Percentiles rank a stretch among this genome's conserved stretches.
These are phyloP conservation scores for Manis javanica DNA, from an alignment of 2,797 vertebrate genomes.

Conservation along the genomic window DNA sequence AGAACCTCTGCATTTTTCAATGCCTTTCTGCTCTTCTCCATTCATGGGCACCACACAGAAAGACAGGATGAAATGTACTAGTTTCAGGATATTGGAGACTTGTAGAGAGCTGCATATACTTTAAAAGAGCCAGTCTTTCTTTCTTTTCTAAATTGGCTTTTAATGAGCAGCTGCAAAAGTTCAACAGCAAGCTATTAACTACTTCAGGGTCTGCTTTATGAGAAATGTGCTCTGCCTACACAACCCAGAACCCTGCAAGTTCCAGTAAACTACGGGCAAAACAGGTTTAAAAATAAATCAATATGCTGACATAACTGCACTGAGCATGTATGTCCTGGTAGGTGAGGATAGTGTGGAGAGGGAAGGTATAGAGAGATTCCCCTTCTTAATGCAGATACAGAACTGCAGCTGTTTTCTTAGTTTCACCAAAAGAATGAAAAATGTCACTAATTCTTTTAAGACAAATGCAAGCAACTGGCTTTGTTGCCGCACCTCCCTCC, in stretches of 20 bases:
- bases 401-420: constrained; percentile 77
- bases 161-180: constrained; percentile 53
- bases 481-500: constrained; percentile 79
- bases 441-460: constrained; percentile 84
- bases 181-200: constrained; percentile 26
- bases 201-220: constrained; percentile 1
- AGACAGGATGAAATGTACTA: neutral
- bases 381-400: constrained; percentile 75
- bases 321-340: neutral
- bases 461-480: constrained; percentile 86
- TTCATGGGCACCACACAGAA: neutral
- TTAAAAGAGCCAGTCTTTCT: neutral
- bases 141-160: constrained; percentile 12
- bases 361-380: constrained; percentile 39
- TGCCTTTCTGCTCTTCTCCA: neutral
- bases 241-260: neutral
- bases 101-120: neutral
- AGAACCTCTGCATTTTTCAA: neutral
- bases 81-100: neutral
- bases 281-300: constrained; percentile 44
- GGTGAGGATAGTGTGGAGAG: neutral
- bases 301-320: neutral
- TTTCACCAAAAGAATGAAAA: constrained; percentile 80
- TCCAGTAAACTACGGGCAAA: neutral
- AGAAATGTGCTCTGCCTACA: neutral